Percentiles rank a stretch among this genome's conserved stretches.
Conservation (phyloP, 2,888 invertebrate genomes). For the Aspidiotus rigidus region DNA sequence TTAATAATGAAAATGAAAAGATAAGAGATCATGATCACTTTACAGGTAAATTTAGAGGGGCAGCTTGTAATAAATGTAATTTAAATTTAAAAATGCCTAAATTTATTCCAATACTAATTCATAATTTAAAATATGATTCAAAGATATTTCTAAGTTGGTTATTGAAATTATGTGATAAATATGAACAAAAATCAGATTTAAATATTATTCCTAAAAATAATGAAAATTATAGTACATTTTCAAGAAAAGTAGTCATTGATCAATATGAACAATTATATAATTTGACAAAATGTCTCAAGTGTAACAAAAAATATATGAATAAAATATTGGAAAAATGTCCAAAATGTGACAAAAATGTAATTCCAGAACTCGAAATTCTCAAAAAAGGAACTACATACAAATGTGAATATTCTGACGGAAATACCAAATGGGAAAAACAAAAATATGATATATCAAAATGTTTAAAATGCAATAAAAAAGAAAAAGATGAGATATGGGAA, state of each 20-base stretch:
- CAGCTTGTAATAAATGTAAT: too few species aligned
- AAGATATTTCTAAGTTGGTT: constrained; percentile 8
- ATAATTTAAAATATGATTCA: background rate
- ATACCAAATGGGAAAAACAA: constrained; percentile 3
- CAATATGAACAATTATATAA: constrained; percentile 7
- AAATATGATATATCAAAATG: constrained; percentile 17
- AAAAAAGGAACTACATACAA: constrained; percentile 1
- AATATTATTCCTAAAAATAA: constrained; percentile 5
- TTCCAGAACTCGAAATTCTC: background rate
- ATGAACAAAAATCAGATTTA: background rate
- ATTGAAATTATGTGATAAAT: background rate
- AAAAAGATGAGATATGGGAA: too few species aligned
- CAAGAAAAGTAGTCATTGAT: background rate
- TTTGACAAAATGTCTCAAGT: constrained; percentile 10
- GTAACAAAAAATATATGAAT: constrained; percentile 10
- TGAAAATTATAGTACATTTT: constrained; percentile 7
- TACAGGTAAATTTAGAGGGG: too few species aligned
- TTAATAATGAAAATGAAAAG: constrained; percentile 8
- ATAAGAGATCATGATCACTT: constrained; percentile 5
- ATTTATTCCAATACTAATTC: constrained; percentile 39
- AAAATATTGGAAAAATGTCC: constrained; percentile 7
- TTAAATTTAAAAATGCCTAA: constrained; percentile 39
- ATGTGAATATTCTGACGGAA: constrained; percentile 2
- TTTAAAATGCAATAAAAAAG: constrained; percentile 14
- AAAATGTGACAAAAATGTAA: background rate